Evolutionary conservation across 2,113 vertebrate genomes (phyloP).

Genomic region (Narcine bancroftii): DNA sequence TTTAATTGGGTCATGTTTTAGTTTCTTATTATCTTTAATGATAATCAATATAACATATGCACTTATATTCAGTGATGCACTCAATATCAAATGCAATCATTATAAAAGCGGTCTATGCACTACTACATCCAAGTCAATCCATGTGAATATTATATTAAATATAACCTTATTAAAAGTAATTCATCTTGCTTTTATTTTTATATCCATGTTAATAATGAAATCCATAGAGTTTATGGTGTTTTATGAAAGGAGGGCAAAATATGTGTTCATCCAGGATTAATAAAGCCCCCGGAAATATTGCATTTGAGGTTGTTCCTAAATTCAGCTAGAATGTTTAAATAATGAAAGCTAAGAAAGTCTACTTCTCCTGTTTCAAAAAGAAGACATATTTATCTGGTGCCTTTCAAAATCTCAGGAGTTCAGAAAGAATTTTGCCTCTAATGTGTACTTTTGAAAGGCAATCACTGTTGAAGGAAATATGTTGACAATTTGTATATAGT

Average conservation of each 20-base stretch:
- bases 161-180: background rate
- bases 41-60: background rate
- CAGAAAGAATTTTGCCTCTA: too few relatives aligned
- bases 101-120: background rate
- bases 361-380: background rate
- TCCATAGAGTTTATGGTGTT: background rate
- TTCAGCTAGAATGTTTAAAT: background rate
- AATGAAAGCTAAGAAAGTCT: background rate
- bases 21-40: background rate
- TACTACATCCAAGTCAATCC: background rate
- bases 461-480: too few relatives aligned
- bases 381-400: too few relatives aligned
- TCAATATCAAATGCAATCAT: background rate
- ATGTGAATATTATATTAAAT: too few relatives aligned
- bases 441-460: too few relatives aligned
- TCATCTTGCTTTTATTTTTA: background rate
- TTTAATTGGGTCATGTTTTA: background rate
- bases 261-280: too few relatives aligned
- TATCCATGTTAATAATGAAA: background rate
- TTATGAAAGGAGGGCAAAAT: background rate
- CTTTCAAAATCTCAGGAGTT: too few relatives aligned
- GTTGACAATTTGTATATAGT: too few relatives aligned
- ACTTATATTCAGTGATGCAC: background rate
- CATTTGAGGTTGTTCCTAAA: background rate
- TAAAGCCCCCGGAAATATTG: background rate